These are phyloP conservation scores for Oxyteleia sp. DNA, from an alignment of 2,888 invertebrate genomes.

Conservation along the genomic window DNA sequence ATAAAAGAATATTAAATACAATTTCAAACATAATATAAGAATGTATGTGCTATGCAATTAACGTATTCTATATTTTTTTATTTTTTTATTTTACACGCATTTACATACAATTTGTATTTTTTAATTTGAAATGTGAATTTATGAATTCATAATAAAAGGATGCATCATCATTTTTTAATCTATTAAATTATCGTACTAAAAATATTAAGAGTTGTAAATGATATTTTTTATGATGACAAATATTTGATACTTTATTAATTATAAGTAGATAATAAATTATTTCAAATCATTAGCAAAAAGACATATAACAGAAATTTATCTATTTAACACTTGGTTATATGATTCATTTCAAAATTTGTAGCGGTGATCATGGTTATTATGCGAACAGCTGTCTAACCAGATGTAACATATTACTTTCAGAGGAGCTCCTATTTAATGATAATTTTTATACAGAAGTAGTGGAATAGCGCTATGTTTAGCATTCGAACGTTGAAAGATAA, in stretches of 20 bases:
- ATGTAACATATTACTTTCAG: conserved; percentile 79
- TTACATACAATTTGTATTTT: too few relatives aligned
- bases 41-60: too few relatives aligned
- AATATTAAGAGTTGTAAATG: neutral
- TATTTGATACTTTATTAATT: conserved; percentile 31
- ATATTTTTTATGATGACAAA: conserved; percentile 19
- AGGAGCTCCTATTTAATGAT: conserved; percentile 30
- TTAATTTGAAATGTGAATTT: neutral
- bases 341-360: conserved; percentile 77
- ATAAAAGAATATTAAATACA: too few relatives aligned
- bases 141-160: too few relatives aligned
- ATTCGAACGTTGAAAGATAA: conserved; percentile 6
- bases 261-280: conserved; percentile 34
- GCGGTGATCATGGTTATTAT: conserved; percentile 78
- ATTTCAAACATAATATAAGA: too few relatives aligned
- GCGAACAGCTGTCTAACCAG: conserved; percentile 82
- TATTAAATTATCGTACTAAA: too few relatives aligned
- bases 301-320: conserved; percentile 58
- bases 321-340: conserved; percentile 76
- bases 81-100: too few relatives aligned
- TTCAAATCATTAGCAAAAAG: conserved; percentile 14
- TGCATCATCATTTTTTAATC: too few relatives aligned
- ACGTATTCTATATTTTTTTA: too few relatives aligned
- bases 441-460: conserved; percentile 30
- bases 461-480: neutral